phyloP scores from a whole-genome alignment of 2,113 vertebrate genomes.

The Pan paniscus region DNA sequence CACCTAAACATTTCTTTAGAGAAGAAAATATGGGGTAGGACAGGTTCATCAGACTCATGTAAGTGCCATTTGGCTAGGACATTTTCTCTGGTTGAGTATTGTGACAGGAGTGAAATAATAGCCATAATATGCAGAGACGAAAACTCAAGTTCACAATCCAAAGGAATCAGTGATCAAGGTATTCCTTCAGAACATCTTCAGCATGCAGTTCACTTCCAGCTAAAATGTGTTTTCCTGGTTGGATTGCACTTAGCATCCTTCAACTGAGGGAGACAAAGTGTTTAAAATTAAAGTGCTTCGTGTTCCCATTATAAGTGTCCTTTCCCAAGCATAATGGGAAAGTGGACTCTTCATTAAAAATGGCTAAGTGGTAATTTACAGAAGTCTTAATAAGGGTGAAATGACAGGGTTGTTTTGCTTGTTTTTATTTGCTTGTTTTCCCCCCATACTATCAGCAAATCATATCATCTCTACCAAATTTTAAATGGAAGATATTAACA shows the following conservation, averaged over 20 bases:
- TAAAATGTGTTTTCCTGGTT: no score
- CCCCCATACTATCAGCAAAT: background rate
- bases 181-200: no score
- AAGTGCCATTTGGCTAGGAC: background rate
- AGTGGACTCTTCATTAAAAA: background rate
- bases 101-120: no score
- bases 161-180: no score
- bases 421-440: background rate
- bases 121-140: no score
- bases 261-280: no score
- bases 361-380: background rate
- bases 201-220: no score
- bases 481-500: background rate
- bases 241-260: no score
- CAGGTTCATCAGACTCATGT: background rate
- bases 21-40: background rate
- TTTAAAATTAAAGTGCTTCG: no score
- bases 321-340: background rate
- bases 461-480: background rate
- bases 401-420: background rate
- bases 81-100: background rate
- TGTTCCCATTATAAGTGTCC: background rate
- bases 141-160: no score
- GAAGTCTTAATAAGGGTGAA: background rate
- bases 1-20: background rate